These are phyloP conservation scores for Tillus elongatus DNA, from an alignment of 2,888 invertebrate species.

Conservation along the genomic window DNA sequence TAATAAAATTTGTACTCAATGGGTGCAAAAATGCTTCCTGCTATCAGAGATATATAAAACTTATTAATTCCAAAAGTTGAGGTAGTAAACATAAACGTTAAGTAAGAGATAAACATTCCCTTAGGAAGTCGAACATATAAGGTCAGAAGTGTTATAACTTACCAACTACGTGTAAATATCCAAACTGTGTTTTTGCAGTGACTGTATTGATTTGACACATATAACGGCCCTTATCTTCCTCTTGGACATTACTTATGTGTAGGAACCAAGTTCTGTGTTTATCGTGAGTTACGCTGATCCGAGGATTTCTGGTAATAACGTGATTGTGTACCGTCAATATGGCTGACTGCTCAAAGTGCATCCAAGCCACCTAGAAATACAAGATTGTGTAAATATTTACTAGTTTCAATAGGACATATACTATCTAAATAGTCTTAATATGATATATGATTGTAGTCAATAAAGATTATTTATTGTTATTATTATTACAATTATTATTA, in stretches of 20 bases:
- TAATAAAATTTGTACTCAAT: too few species aligned
- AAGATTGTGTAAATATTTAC: too few species aligned
- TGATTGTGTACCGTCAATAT: conserved; percentile 89
- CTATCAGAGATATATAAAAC: too few species aligned
- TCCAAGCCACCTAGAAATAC: conserved; percentile 80
- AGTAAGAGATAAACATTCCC: conserved; percentile 28
- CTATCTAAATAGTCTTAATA: too few species aligned
- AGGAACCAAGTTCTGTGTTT: conserved; percentile 89
- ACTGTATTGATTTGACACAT: conserved; percentile 94
- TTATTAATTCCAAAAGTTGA: too few species aligned
- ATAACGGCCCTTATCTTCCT: conserved; percentile 84
- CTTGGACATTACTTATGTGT: conserved; percentile 84
- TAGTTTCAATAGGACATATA: too few species aligned
- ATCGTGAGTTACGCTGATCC: conserved; percentile 86
- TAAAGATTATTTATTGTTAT: too few species aligned
- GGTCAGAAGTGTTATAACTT: conserved; percentile 42
- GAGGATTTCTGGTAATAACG: conserved; percentile 86
- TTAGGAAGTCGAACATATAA: conserved; percentile 30
- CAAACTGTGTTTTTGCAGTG: conserved; percentile 86
- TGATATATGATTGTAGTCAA: too few species aligned
- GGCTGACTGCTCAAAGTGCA: conserved; percentile 90
- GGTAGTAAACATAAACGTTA: too few species aligned
- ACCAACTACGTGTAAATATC: conserved; percentile 88
- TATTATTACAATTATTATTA: too few species aligned
- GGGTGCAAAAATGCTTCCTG: too few species aligned